Conservation (phyloP, 2,888 invertebrate species). For the Achlya flavicornis region DNA sequence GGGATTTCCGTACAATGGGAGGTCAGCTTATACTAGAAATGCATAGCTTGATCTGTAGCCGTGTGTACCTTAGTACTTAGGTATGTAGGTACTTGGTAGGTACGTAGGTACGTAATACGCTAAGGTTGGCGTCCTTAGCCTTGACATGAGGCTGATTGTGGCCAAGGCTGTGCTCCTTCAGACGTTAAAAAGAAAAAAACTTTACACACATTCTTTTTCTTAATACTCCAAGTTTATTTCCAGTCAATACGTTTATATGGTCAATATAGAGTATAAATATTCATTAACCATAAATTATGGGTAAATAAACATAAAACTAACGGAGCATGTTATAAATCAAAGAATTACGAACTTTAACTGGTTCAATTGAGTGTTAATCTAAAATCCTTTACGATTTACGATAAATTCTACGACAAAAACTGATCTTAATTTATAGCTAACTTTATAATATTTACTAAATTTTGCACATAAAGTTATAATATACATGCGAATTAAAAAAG, state of each 20-base stretch:
- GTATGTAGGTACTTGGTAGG: not conserved
- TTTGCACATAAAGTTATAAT: too few relatives aligned
- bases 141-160: slow-evolving; percentile 37
- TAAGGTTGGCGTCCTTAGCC: slow-evolving; percentile 42
- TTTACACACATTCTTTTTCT: slow-evolving; percentile 2
- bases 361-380: not conserved
- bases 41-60: too few relatives aligned
- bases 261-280: not conserved
- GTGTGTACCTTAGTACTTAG: not conserved
- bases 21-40: too few relatives aligned
- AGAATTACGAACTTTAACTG: not conserved
- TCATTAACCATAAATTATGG: not conserved
- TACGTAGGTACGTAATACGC: slow-evolving; percentile 20
- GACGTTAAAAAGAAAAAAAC: slow-evolving; percentile 27
- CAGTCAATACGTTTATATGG: too few relatives aligned
- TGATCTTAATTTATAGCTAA: not conserved
- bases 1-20: too few relatives aligned
- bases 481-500: too few relatives aligned
- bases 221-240: not conserved
- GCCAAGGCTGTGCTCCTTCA: slow-evolving; percentile 36
- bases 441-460: too few relatives aligned
- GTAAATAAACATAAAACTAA: not conserved
- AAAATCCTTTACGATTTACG: not conserved
- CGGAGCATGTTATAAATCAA: not conserved
- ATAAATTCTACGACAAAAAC: not conserved